These are phyloP conservation scores for Nothobranchius furzeri DNA, from an alignment of 2,113 vertebrate species.

Conservation along the genomic window DNA sequence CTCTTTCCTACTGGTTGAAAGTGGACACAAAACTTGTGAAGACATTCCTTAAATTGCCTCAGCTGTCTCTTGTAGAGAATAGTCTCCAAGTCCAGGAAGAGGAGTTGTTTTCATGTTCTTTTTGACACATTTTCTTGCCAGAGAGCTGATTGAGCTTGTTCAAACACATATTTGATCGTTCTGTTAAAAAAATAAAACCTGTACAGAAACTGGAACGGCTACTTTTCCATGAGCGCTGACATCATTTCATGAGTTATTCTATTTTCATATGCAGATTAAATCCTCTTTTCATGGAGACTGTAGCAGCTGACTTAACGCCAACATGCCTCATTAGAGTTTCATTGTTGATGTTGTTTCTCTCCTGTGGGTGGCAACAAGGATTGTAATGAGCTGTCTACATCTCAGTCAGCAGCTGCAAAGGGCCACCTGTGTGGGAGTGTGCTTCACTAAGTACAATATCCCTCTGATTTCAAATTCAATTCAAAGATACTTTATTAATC, in stretches of 20 bases:
- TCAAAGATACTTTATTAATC: no score
- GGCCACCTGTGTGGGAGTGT: constrained; percentile 62
- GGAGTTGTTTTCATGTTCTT: constrained; percentile 37
- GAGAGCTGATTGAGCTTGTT: constrained; percentile 20
- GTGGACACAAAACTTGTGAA: constrained; percentile 47
- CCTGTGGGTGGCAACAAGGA: constrained; percentile 57
- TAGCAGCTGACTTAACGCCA: constrained; percentile 41
- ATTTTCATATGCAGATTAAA: constrained; percentile 27
- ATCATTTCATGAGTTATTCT: constrained; percentile 22
- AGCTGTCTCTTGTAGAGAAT: constrained; percentile 5
- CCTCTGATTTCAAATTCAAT: constrained; percentile 37
- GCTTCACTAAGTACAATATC: constrained; percentile 35
- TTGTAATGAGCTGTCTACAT: constrained; percentile 66
- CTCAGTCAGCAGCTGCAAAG: constrained; percentile 38
- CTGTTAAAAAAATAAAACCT: constrained; percentile 6
- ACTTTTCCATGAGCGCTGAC: constrained; percentile 19
- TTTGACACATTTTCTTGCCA: constrained; percentile 9
- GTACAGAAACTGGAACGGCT: constrained; percentile 5
- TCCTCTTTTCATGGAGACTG: constrained; percentile 34
- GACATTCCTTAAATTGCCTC: constrained; percentile 59
- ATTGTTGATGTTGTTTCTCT: constrained; percentile 64
- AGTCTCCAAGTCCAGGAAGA: constrained; percentile 21
- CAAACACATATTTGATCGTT: constrained; percentile 25
- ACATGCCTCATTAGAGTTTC: constrained; percentile 65
- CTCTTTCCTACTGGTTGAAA: no score